Percentiles rank a stretch among this genome's conserved stretches.
Evolutionary conservation across 2,113 vertebrate genomes (phyloP).

Genomic region (Heteronetta atricapilla): DNA sequence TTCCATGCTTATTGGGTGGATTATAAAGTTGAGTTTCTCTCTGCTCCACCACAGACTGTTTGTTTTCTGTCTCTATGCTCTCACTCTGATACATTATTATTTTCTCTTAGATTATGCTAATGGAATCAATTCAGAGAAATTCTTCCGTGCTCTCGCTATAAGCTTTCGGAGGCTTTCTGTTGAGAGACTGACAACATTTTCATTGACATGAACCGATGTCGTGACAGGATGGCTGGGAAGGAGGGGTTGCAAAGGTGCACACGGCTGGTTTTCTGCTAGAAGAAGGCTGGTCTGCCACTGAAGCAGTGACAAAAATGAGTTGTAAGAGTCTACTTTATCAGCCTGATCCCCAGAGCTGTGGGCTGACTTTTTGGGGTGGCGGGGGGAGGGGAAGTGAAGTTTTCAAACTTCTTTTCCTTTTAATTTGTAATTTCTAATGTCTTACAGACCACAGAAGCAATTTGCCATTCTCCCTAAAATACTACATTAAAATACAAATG

Average conservation of each 20-base stretch:
- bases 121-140: constrained; percentile 48
- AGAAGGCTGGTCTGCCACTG: not conserved
- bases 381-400: not conserved
- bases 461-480: not conserved
- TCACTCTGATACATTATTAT: constrained; percentile 26
- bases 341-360: not conserved
- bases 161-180: constrained; percentile 51
- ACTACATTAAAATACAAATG: not conserved
- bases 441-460: not conserved
- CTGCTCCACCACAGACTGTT: not conserved
- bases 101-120: constrained; percentile 37
- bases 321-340: not conserved
- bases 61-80: constrained; percentile 49
- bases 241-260: not conserved
- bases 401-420: constrained; percentile 10
- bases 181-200: constrained; percentile 14
- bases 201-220: constrained; percentile 1
- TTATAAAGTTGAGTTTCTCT: constrained; percentile 21
- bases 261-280: not conserved
- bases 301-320: not conserved
- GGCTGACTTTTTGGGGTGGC: not conserved
- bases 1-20: not conserved
- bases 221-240: not conserved
- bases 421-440: not conserved
- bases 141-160: not conserved